These are phyloP conservation scores for Centropristis striata DNA, from an alignment of 2,113 vertebrate species.

Conservation along the genomic window DNA sequence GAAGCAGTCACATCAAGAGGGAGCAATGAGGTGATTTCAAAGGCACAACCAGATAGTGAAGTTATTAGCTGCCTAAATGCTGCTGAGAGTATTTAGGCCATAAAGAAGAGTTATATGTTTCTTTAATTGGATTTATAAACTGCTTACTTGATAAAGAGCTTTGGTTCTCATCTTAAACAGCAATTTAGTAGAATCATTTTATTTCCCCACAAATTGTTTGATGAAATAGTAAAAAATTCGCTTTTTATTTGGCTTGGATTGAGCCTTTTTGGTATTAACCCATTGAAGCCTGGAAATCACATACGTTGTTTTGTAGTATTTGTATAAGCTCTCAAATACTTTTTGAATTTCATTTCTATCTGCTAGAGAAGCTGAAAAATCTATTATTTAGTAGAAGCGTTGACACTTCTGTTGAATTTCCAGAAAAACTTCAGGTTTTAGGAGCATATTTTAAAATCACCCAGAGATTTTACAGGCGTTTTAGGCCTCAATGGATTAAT, in stretches of 20 bases:
- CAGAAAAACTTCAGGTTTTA: too few species aligned
- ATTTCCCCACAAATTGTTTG: background rate
- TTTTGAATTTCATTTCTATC: too few species aligned
- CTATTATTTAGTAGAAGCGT: too few species aligned
- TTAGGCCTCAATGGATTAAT: too few species aligned
- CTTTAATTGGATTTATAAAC: background rate
- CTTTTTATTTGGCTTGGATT: background rate
- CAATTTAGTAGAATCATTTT: background rate
- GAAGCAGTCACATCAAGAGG: constrained; percentile 3
- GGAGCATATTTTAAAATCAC: too few species aligned
- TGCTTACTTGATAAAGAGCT: background rate
- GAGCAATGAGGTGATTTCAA: constrained; percentile 31
- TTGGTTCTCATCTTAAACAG: background rate
- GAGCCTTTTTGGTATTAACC: background rate
- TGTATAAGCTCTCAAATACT: too few species aligned
- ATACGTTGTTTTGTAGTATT: too few species aligned
- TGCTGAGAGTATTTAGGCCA: background rate
- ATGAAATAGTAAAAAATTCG: background rate
- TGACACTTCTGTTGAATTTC: too few species aligned
- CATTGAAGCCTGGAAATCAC: too few species aligned
- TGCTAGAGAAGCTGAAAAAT: too few species aligned
- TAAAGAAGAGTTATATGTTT: background rate
- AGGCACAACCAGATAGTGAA: constrained; percentile 6
- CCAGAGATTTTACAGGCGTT: too few species aligned
- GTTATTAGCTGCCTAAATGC: background rate